Evolutionary conservation across 2,113 vertebrate genomes (phyloP).

Genomic region (Cephalopterus ornatus): DNA sequence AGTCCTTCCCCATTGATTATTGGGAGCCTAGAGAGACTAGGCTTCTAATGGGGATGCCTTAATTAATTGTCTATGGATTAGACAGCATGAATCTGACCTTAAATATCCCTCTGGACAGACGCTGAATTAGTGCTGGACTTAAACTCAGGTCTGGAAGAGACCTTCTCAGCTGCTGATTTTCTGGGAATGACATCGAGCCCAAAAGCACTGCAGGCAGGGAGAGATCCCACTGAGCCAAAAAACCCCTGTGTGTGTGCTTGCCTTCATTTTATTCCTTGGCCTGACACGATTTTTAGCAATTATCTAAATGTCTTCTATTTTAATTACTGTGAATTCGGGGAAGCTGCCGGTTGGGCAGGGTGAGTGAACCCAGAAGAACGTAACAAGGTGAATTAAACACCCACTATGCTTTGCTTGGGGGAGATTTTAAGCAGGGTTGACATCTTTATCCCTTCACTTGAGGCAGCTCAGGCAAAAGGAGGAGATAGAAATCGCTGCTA

Average conservation of each 20-base stretch:
- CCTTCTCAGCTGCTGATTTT: neutral
- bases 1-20: neutral
- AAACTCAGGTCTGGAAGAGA: neutral
- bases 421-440: constrained; percentile 40
- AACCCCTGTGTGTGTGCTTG: neutral
- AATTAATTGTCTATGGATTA: neutral
- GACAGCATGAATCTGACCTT: neutral
- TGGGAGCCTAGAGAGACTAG: neutral
- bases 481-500: neutral
- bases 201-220: neutral
- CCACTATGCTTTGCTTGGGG: constrained; percentile 24
- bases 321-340: neutral
- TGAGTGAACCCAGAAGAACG: neutral
- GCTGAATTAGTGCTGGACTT: neutral
- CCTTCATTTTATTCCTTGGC: neutral
- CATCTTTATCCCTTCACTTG: neutral
- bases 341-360: neutral
- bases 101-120: neutral
- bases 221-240: neutral
- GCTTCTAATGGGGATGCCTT: neutral
- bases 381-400: neutral
- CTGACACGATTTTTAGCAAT: neutral
- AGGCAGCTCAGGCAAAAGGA: constrained; percentile 7
- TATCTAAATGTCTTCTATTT: neutral
- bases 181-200: neutral